These are phyloP conservation scores for Chroicocephalus ridibundus DNA, from an alignment of 2,113 vertebrate species.

Conservation along the genomic window DNA sequence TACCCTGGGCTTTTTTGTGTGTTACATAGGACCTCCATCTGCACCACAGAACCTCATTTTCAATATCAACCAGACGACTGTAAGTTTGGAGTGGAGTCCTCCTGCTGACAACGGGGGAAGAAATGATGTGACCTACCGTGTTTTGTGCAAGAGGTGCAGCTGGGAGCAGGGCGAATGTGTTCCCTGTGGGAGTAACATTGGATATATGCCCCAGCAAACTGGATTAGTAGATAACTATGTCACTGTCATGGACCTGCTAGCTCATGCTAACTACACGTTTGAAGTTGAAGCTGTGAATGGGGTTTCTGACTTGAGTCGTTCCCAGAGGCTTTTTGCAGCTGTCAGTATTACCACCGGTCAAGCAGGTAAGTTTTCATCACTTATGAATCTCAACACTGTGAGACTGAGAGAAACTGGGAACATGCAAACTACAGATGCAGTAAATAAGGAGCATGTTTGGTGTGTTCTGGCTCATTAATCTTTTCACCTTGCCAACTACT, in stretches of 20 bases:
- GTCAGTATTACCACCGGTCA: constrained; percentile 96
- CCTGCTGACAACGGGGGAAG: constrained; percentile 93
- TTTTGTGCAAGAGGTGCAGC: constrained; percentile 92
- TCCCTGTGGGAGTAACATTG: constrained; percentile 91
- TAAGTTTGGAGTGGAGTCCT: constrained; percentile 94
- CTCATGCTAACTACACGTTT: constrained; percentile 97
- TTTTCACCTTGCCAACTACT: neutral
- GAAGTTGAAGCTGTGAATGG: constrained; percentile 99
- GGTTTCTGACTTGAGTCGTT: constrained; percentile 94
- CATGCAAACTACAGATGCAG: neutral
- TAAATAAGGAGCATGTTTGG: constrained; percentile 20
- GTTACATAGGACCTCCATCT: constrained; percentile 90
- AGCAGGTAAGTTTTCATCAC: constrained; percentile 87
- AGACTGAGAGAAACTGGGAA: neutral
- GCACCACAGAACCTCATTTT: constrained; percentile 98
- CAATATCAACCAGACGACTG: constrained; percentile 98
- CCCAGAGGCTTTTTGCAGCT: constrained; percentile 95
- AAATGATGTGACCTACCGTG: constrained; percentile 93
- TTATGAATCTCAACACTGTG: neutral
- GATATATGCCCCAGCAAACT: constrained; percentile 90
- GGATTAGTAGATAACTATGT: constrained; percentile 93
- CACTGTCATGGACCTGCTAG: constrained; percentile 91
- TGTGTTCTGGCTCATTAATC: constrained; percentile 26
- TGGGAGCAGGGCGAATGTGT: constrained; percentile 97
- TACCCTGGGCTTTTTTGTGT: constrained; percentile 42